These are phyloP conservation scores for Halocynthia roretzi DNA, from an alignment of 23 tunicate genomes.

Conservation along the genomic window DNA sequence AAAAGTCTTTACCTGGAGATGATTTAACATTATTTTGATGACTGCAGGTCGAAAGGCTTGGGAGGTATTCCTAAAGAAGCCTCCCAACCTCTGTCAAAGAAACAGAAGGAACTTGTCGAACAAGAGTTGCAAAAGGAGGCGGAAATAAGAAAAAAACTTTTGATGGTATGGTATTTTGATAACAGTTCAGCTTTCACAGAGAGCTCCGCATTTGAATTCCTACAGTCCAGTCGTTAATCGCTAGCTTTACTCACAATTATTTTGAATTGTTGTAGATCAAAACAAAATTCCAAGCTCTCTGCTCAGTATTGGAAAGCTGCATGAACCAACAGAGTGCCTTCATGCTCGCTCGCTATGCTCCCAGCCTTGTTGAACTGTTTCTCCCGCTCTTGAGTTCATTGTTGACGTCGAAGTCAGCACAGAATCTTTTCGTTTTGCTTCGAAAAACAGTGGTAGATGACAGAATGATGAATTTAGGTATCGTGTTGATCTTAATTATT, in stretches of 20 bases:
- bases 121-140: slow-evolving; percentile 66
- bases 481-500: not conserved
- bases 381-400: slow-evolving; percentile 30
- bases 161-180: slow-evolving; percentile 23
- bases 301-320: not conserved
- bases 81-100: slow-evolving; percentile 51
- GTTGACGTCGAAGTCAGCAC: slow-evolving; percentile 34
- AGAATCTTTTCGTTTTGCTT: slow-evolving; percentile 37
- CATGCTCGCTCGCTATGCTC: slow-evolving; percentile 20
- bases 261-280: slow-evolving; percentile 6
- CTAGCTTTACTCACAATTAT: not conserved
- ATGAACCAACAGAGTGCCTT: slow-evolving; percentile 2
- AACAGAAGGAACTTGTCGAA: slow-evolving; percentile 71
- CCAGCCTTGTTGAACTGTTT: slow-evolving; percentile 29
- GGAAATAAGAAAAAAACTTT: slow-evolving; percentile 29
- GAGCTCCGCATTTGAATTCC: not conserved
- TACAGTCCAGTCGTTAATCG: not conserved
- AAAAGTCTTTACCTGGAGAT: no score
- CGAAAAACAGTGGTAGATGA: slow-evolving; percentile 13
- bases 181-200: not conserved
- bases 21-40: not conserved
- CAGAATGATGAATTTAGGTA: not conserved
- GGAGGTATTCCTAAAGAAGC: not conserved
- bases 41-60: slow-evolving; percentile 46
- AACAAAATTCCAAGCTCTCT: not conserved